Evolutionary conservation across 2,113 vertebrate species (phyloP), one percentile per base, ranked within the genome.

Genomic region (Tupaia chinensis): DNA sequence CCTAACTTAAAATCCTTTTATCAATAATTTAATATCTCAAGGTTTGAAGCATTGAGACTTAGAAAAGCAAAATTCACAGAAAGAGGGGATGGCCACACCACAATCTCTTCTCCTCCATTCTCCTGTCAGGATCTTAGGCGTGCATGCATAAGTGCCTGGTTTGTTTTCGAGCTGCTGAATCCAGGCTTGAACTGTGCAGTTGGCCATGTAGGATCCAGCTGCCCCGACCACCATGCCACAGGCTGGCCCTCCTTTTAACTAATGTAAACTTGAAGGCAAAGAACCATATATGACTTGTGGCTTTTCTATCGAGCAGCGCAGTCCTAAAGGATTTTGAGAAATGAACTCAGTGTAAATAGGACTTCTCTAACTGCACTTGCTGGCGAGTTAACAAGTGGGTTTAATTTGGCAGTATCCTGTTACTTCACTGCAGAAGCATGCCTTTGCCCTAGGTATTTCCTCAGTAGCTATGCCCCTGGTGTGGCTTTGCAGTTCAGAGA

Each of bases 311-410:
- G 17, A 65, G 9, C 7, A 92, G 25, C 13, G 53, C 3, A 72
- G 16, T 25, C 34, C 17, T 92, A 76, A 87, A 72, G 63, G 86
- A 92, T 79, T 83, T 44, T 73, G 32, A 97, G 74, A 89, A 79
- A 53, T 60, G 10, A 96, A 88, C 2, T 70, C 19, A 79, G 22
- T 16, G 53, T n/a, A 44, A 29, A 82, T 5, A 68, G 19, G 63
- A 58, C 22, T 29, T 82, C 9, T 32, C 20, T 84, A 76, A 58
- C 12, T 8, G 91, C 20, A 58, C 0, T 11, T 16, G 7, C 22
- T 93, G 61, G 56, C 56, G 79, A 1, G 44, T 60, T 73, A n/a
- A 53, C 20, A 93, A 19, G 10, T 70, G 13, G 60, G 44, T 87
- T 1, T 12, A 87, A 83, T 69, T 70, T 83, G 65, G 1, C 4